phyloP scores from a whole-genome alignment of 2,888 invertebrate genomes.

The Chymomyza caudatula region DNA sequence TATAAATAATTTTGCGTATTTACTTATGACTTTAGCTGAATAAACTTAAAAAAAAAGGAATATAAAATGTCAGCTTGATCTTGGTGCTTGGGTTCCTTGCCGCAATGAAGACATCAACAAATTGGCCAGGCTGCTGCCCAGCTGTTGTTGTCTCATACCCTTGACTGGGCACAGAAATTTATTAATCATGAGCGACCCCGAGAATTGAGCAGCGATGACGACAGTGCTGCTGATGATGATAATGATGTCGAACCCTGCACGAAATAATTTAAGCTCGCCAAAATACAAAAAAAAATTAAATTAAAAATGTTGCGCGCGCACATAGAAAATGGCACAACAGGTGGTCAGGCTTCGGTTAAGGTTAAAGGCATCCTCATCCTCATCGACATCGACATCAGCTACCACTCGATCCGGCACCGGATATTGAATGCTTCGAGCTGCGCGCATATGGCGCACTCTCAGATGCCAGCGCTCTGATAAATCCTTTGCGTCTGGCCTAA shows the following conservation, averaged over 20 bases:
- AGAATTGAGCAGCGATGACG: not conserved
- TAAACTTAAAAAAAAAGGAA: not conserved
- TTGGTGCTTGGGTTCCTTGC: not conserved
- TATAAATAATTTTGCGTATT: no score
- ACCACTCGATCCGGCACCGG: conserved; percentile 28
- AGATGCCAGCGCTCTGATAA: conserved; percentile 50
- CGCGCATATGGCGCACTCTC: conserved; percentile 37
- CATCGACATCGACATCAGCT: conserved; percentile 2
- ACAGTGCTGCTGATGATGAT: not conserved
- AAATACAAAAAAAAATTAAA: conserved; percentile 26
- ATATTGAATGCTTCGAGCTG: conserved; percentile 42
- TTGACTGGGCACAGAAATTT: not conserved
- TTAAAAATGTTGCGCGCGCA: conserved; percentile 43
- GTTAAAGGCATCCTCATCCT: not conserved
- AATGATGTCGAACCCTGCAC: conserved; percentile 9
- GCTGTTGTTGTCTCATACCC: conserved; percentile 1
- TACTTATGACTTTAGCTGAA: no score
- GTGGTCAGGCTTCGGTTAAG: conserved; percentile 27
- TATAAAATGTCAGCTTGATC: not conserved
- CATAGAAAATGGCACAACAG: conserved; percentile 65
- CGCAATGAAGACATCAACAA: conserved; percentile 6
- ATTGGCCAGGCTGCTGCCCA: conserved; percentile 8
- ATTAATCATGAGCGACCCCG: conserved; percentile 8
- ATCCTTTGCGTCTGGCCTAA: not conserved
- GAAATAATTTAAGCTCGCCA: conserved; percentile 35